Conservation (phyloP, 2,113 vertebrate species). For the Aegotheles bennettii region DNA sequence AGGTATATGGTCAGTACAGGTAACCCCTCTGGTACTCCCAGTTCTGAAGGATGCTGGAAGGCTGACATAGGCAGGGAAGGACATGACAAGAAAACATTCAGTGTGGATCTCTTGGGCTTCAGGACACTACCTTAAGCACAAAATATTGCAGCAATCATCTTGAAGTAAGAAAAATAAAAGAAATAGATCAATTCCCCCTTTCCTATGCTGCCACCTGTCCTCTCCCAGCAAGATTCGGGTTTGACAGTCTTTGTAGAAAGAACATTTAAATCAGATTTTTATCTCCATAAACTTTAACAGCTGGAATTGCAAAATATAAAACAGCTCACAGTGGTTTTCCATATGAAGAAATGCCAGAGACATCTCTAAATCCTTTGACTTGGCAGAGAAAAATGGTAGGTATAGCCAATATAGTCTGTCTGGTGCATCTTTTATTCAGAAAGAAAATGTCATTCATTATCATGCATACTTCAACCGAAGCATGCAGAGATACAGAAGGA, state of each 20-base stretch:
- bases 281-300: not conserved
- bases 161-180: not conserved
- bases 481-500: not conserved
- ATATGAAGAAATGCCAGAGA: not conserved
- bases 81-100: not conserved
- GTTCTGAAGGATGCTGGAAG: not conserved
- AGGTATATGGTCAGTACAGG: not conserved
- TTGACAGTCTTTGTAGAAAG: not conserved
- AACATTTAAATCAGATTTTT: not conserved
- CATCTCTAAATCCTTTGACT: not conserved
- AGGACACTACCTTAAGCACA: not conserved
- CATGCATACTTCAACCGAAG: not conserved
- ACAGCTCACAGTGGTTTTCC: not conserved
- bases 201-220: not conserved
- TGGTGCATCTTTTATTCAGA: not conserved
- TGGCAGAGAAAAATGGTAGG: not conserved
- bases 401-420: not conserved
- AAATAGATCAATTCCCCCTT: not conserved
- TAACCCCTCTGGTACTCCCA: not conserved
- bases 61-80: not conserved
- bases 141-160: not conserved
- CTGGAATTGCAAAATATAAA: not conserved
- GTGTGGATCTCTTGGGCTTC: not conserved
- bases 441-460: not conserved
- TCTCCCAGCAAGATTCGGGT: not conserved